These are phyloP conservation scores for Anisognathus igniventris DNA, from an alignment of 2,797 vertebrate species.

Conservation along the genomic window DNA sequence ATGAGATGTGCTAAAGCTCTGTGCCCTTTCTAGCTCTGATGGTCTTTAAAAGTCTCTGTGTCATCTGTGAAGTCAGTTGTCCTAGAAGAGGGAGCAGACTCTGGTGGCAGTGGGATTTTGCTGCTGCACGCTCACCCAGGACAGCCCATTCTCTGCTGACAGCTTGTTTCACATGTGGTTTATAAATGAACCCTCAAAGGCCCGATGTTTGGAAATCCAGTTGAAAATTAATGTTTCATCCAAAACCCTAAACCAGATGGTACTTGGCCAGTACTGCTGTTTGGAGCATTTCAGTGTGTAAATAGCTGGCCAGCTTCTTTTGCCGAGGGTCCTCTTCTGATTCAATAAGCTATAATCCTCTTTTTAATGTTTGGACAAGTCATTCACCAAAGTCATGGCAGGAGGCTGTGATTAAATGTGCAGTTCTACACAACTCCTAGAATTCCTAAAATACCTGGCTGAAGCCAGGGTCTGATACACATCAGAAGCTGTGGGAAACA, in stretches of 20 bases:
- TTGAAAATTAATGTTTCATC: background rate
- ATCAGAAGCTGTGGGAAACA: background rate
- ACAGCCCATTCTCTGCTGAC: background rate
- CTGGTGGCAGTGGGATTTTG: background rate
- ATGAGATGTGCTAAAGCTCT: background rate
- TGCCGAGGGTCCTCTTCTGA: background rate
- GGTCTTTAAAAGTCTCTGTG: background rate
- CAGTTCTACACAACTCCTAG: background rate
- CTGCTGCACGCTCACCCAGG: background rate
- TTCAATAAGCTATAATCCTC: background rate
- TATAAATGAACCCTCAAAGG: background rate
- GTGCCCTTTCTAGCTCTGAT: background rate
- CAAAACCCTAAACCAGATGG: conserved; percentile 20
- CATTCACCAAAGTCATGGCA: background rate
- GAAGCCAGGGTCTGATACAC: background rate
- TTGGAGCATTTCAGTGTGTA: background rate
- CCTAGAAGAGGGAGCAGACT: background rate
- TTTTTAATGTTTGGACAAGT: background rate
- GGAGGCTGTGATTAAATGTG: background rate
- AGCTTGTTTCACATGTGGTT: background rate
- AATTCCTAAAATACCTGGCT: background rate
- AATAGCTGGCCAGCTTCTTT: background rate
- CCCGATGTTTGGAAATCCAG: background rate
- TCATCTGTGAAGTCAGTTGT: background rate
- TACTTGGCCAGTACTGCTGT: background rate